These are phyloP conservation scores for Hybos culiciformis DNA, from an alignment of 2,888 invertebrate genomes.

Conservation along the genomic window DNA sequence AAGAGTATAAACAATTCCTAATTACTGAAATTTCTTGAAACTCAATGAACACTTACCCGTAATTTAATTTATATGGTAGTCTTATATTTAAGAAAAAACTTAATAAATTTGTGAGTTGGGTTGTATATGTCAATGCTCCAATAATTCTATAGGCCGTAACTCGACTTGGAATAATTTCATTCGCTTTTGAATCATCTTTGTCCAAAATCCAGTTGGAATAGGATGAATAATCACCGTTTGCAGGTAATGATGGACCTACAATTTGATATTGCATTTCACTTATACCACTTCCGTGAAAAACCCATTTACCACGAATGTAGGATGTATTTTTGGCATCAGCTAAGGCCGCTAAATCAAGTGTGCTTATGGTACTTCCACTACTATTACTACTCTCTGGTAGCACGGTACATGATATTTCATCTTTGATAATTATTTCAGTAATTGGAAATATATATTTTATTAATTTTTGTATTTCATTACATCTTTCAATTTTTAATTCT, in stretches of 20 bases:
- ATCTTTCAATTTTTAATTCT: constrained; percentile 43
- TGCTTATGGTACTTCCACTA: neutral
- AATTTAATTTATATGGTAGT: constrained; percentile 59
- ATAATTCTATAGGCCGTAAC: constrained; percentile 59
- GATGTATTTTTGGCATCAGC: constrained; percentile 67
- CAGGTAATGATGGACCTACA: constrained; percentile 70
- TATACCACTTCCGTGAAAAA: constrained; percentile 44
- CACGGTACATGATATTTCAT: constrained; percentile 20
- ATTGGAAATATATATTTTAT: constrained; percentile 59
- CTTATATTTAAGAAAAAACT: constrained; percentile 72
- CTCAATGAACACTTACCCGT: constrained; percentile 41
- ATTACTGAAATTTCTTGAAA: neutral
- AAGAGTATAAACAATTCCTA: neutral
- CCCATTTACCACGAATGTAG: constrained; percentile 67
- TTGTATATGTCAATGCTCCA: constrained; percentile 72
- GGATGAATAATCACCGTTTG: constrained; percentile 69
- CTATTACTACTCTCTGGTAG: neutral
- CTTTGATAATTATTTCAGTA: constrained; percentile 28
- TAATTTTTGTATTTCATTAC: constrained; percentile 46
- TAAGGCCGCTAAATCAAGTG: constrained; percentile 40
- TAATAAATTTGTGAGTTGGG: constrained; percentile 69
- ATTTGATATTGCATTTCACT: constrained; percentile 60
- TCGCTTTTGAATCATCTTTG: constrained; percentile 33
- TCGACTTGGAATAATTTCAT: constrained; percentile 43
- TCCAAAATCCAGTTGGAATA: constrained; percentile 54